Base-by-base conservation (phyloP, 2,888 invertebrate genomes). In the Syrphus vitripennis region DNA sequence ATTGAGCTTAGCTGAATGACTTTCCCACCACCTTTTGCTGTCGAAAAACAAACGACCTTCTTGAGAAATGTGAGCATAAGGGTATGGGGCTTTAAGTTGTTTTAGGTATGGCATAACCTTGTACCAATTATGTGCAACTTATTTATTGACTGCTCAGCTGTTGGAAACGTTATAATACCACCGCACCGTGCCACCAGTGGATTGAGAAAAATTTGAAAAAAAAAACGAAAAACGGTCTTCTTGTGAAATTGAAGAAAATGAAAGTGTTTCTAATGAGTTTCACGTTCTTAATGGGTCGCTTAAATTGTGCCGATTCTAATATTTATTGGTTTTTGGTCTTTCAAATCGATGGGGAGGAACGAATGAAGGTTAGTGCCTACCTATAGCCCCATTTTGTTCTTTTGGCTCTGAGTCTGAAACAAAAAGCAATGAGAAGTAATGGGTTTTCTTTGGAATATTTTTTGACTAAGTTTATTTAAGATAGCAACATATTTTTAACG, bases 131-230 rank as follows among this genome's bases (percentile, higher is more conserved):
- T 82, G 48, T 86, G 69, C 86, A 82, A 82, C 82, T 86, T 84
- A 84, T 80, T 84, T 86, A 86, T 86, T 82, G 82, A 86, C 77
- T 82, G 77, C 82, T 86, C 86, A 86, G 86, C 77, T 86, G 86
- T 82, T 80, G 77, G 76, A 69, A 45, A 55, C 12, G 29, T 65
- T 65, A 29, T 29, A 45, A 65, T 14, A 3, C 24, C 40, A 9
- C 31, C 34, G 0, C 59, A 24, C 14, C 1, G 3, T n/a, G 19
- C 21, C 29, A 29, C 12, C 14, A 40, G 48, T 31, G 19, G 24
- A 50, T 53, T 29, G 61, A 10, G 57, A 37, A 26, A 19, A 16
- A 16, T 24, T 10, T n/a, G n/a, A n/a, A n/a, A n/a, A n/a, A n/a
- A n/a, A n/a, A 21, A 45, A 45, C 16, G 70, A 70, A 81, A 70